These are phyloP conservation scores for Uloborus diversus DNA, from an alignment of 1,140 invertebrate genomes.

Conservation along the genomic window DNA sequence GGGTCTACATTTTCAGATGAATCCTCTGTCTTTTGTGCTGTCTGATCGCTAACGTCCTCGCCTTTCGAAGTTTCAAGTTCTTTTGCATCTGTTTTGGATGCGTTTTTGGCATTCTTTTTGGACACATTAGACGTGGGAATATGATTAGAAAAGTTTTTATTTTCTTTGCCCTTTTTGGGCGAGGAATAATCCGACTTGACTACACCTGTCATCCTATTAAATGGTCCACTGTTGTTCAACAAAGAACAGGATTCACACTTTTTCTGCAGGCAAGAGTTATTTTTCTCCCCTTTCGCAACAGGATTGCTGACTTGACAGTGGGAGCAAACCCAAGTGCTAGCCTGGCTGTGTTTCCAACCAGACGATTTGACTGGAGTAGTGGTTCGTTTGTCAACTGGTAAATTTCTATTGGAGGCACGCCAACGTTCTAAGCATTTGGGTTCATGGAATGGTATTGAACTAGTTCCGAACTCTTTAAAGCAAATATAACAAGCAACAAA, in stretches of 20 bases:
- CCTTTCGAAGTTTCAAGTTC: background rate
- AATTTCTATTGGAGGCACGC: slow-evolving; percentile 74
- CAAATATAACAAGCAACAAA: slow-evolving; percentile 78
- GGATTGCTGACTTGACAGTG: slow-evolving; percentile 22
- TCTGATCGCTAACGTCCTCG: background rate
- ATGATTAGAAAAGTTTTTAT: slow-evolving; percentile 27
- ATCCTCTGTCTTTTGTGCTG: background rate
- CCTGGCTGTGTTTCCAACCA: background rate
- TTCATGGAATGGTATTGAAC: slow-evolving; percentile 78
- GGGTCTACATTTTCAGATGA: background rate
- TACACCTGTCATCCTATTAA: slow-evolving; percentile 16
- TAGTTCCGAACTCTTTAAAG: slow-evolving; percentile 77
- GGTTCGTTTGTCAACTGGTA: slow-evolving; percentile 67
- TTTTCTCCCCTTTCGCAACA: background rate
- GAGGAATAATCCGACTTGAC: slow-evolving; percentile 26
- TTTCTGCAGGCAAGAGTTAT: too few relatives aligned
- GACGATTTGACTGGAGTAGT: slow-evolving; percentile 8
- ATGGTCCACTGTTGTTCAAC: background rate
- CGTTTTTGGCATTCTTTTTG: slow-evolving; percentile 44
- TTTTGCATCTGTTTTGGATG: slow-evolving; percentile 9
- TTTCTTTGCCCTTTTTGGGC: slow-evolving; percentile 53
- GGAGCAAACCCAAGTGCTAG: slow-evolving; percentile 7
- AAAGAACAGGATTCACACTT: too few relatives aligned
- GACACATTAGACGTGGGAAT: slow-evolving; percentile 2
- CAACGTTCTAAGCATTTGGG: slow-evolving; percentile 81